These are phyloP conservation scores for Centropristis striata DNA, from an alignment of 2,113 vertebrate species.

Conservation along the genomic window DNA sequence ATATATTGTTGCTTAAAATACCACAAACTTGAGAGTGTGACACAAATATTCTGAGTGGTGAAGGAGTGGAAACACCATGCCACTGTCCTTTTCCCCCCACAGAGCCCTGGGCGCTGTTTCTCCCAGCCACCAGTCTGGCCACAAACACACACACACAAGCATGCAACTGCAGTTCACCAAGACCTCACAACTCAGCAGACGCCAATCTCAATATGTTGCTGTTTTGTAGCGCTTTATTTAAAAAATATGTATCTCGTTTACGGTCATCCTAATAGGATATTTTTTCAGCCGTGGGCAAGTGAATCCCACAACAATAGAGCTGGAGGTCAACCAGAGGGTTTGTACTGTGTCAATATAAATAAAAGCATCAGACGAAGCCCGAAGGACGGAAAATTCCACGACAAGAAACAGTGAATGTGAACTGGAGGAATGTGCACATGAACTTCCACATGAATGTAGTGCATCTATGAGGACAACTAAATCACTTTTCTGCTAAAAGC, in stretches of 20 bases:
- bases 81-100: conserved; percentile 4
- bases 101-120: conserved; percentile 32
- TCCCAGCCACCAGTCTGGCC: conserved; percentile 61
- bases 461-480: conserved; percentile 21
- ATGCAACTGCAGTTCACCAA: conserved; percentile 46
- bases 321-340: conserved; percentile 27
- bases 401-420: conserved; percentile 16
- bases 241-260: conserved; percentile 46
- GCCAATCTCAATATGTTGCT: conserved; percentile 34
- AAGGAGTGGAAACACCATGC: conserved; percentile 22
- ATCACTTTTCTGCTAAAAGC: conserved; percentile 44
- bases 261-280: conserved; percentile 8
- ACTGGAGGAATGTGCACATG: conserved; percentile 11
- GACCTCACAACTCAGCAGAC: conserved; percentile 36
- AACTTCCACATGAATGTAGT: conserved; percentile 12
- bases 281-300: conserved; percentile 23
- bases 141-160: conserved; percentile 56
- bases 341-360: conserved; percentile 20
- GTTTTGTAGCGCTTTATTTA: conserved; percentile 29
- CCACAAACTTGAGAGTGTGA: conserved; percentile 45
- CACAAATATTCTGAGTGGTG: conserved; percentile 39
- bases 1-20: conserved; percentile 20
- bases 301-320: conserved; percentile 48
- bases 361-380: conserved; percentile 17
- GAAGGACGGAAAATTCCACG: conserved; percentile 48